Base-by-base conservation (phyloP, 2,888 invertebrate genomes). In the Tetanocera ferruginea region DNA sequence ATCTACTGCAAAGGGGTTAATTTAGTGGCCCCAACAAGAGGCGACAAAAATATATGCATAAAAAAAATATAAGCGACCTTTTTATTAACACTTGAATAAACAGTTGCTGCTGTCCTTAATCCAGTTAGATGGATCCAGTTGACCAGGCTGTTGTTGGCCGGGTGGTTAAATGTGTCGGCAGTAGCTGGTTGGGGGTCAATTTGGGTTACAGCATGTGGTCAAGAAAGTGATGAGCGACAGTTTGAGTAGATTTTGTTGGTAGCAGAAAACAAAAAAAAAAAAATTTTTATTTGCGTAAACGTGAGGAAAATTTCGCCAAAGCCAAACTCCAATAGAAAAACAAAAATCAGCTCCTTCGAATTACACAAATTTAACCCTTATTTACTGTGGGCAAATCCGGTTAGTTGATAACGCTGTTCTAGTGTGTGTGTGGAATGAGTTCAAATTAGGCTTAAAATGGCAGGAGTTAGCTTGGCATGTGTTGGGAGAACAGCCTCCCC, bases 61-160 rank as follows among this genome's bases (percentile, higher is more conserved):
- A 34, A 9, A 9, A 69, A 49, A 31, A n/a, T 9, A 52, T 9
- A 28, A 70, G 25, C 17, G 57, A 17, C 28, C 14, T 55, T 67
- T 67, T 66, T 75, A 66, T 75, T 75, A 67, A 67, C 67, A 75
- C 75, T 67, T 75, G 55, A 67, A 55, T 66, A 57, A 75, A 67
- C 75, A 55, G 51, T 75, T 67, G 34, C 28, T 28, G 14, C n/a
- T 74, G 25, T 51, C 25, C 51, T 11, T 14, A 69, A 67, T 67
- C 67, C 49, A 49, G 49, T 69, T 69, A 49, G 28, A 28, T 60
- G 60, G 28, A 60, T 25, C 28, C 14, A 25, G 9, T 60, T 60
- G 60, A 43, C 11, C 43, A 43, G 43, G 43, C 43, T 43, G 43
- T 43, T 43, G 43, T 43, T 43, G 43, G 43, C 43, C 14, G 43